These are phyloP conservation scores for Heteropelma amictum DNA, from an alignment of 2,888 invertebrate genomes.

Conservation along the genomic window DNA sequence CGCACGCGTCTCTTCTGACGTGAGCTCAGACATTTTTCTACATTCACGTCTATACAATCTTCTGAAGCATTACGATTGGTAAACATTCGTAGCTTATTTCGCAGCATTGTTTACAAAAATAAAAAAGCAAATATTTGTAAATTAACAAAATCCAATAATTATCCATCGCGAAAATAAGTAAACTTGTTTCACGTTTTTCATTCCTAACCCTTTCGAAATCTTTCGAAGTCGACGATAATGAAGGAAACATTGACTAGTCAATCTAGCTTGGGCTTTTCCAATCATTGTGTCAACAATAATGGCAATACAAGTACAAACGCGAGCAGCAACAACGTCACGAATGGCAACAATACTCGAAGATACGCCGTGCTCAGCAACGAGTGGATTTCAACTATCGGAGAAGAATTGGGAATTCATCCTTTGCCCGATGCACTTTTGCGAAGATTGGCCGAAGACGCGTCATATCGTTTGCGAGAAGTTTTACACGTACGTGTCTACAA, in stretches of 20 bases:
- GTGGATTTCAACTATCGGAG: conserved; percentile 75
- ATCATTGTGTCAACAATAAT: conserved; percentile 73
- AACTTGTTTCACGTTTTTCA: no score
- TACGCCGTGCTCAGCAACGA: conserved; percentile 75
- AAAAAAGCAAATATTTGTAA: no score
- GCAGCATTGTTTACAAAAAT: no score
- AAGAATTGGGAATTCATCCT: conserved; percentile 74
- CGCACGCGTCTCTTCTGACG: no score
- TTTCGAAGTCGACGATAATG: conserved; percentile 66
- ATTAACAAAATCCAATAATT: no score
- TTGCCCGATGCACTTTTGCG: conserved; percentile 70
- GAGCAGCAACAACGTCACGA: conserved; percentile 65
- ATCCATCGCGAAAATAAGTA: no score
- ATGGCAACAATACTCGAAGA: conserved; percentile 67
- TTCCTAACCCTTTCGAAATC: no score
- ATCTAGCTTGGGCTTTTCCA: conserved; percentile 65
- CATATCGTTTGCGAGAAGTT: conserved; percentile 75
- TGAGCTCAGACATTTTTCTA: no score
- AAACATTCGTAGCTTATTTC: no score
- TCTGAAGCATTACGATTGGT: no score
- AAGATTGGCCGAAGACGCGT: conserved; percentile 75
- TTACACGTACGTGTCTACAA: conserved; percentile 68
- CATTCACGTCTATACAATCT: no score
- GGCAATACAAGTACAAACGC: conserved; percentile 62
- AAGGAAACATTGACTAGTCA: conserved; percentile 71